Evolutionary conservation across 1,140 invertebrate genomes (phyloP).

Genomic region (Drosophila kohkoa): DNA sequence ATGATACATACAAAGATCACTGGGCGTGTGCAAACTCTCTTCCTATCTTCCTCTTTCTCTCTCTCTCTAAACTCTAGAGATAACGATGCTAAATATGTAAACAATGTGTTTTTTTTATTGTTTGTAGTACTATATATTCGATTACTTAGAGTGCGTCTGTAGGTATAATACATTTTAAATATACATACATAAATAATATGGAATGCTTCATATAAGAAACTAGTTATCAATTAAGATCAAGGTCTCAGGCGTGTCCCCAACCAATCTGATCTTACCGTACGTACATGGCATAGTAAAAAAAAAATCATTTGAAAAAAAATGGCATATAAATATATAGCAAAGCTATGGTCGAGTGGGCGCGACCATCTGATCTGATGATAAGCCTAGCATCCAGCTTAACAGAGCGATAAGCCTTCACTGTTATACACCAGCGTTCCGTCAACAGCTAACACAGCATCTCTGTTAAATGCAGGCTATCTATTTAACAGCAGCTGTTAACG

Average conservation of each 20-base stretch:
- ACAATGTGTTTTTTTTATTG: neutral
- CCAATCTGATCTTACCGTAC: constrained; percentile 3
- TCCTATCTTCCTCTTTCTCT: neutral
- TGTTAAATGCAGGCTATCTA: neutral
- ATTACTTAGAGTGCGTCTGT: constrained; percentile 32
- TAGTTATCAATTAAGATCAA: constrained; percentile 12
- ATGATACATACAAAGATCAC: neutral
- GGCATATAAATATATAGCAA: constrained; percentile 12
- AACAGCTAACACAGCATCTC: neutral
- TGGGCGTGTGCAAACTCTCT: neutral
- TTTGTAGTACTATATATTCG: constrained; percentile 31
- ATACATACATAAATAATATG: constrained; percentile 15
- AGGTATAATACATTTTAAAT: constrained; percentile 28
- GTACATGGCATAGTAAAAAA: too few species aligned
- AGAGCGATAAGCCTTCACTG: neutral
- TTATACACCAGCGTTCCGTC: too few species aligned
- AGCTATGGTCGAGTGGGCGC: constrained; percentile 1
- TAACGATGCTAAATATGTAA: constrained; percentile 8
- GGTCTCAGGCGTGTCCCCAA: neutral
- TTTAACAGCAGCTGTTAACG: neutral
- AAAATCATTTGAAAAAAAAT: constrained; percentile 8
- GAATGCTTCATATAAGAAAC: constrained; percentile 28
- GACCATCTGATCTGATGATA: neutral
- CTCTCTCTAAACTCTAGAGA: neutral
- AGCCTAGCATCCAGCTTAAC: constrained; percentile 4